Percentiles rank a stretch among this genome's conserved stretches.
Evolutionary conservation across 2,888 invertebrate genomes (phyloP).

Genomic region (Sycophila texana): DNA sequence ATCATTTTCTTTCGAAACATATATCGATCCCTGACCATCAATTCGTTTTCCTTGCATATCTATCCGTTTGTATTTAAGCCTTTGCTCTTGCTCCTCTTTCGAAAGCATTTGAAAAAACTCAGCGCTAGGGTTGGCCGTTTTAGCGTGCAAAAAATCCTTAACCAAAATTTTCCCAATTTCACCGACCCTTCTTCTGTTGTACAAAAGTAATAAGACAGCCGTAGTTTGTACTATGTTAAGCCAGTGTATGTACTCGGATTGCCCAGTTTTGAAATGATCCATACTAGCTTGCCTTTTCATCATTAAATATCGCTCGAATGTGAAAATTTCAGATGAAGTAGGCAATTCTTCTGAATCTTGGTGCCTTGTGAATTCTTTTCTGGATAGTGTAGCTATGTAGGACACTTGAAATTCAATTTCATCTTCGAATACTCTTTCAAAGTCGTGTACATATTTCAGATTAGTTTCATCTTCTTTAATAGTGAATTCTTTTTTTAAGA

Average conservation of each 20-base stretch:
- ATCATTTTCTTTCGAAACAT: background rate
- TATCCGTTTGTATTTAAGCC: background rate
- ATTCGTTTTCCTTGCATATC: slow-evolving; percentile 6
- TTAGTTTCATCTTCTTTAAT: background rate
- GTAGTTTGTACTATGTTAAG: background rate
- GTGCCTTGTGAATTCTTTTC: background rate
- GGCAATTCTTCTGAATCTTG: background rate
- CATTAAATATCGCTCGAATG: background rate
- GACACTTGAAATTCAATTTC: background rate
- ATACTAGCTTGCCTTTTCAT: background rate
- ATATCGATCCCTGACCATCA: slow-evolving; percentile 5
- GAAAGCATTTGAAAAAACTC: slow-evolving; percentile 9
- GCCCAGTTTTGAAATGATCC: background rate
- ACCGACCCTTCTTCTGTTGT: background rate
- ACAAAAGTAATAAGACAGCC: background rate
- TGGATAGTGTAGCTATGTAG: background rate
- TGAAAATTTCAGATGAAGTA: background rate
- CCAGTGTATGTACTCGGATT: too few relatives aligned
- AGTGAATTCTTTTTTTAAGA: background rate
- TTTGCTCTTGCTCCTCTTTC: background rate
- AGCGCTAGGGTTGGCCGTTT: background rate
- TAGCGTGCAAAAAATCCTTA: background rate
- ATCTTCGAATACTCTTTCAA: slow-evolving; percentile 21
- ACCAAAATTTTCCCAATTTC: background rate
- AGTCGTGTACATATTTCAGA: background rate